Percentiles rank a stretch among this genome's conserved stretches.
Conservation (phyloP, 2,113 vertebrate species). For the Myocastor coypus region DNA sequence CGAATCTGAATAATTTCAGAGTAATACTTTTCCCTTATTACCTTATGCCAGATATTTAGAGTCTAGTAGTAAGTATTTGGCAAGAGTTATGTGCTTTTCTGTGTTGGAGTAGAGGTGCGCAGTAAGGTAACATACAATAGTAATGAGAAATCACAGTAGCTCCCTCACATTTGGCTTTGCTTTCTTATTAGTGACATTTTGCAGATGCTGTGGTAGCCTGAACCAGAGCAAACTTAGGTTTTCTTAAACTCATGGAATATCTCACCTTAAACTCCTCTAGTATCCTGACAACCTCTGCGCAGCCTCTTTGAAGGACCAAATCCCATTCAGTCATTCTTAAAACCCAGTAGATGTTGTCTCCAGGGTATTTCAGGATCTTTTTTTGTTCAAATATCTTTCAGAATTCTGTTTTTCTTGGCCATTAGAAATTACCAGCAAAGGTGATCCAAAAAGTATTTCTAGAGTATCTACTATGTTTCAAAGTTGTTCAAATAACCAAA, state of each 20-base stretch:
- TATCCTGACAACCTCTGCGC: neutral
- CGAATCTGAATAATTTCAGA: neutral
- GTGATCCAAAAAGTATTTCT: neutral
- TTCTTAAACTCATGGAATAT: neutral
- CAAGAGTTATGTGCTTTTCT: neutral
- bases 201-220: neutral
- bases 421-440: neutral
- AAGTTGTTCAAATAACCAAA: neutral
- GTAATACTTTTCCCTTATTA: neutral
- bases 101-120: neutral
- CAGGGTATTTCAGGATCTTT: neutral
- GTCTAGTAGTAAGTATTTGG: neutral
- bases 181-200: neutral
- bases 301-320: neutral
- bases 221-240: neutral
- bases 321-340: neutral
- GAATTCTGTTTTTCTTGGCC: neutral
- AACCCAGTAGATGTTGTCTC: neutral
- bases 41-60: neutral
- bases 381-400: neutral
- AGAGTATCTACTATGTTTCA: neutral
- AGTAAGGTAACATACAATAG: neutral
- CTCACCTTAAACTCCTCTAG: neutral
- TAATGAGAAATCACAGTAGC: neutral
- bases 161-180: neutral